Conservation (phyloP, 2,797 vertebrate species). For the Leuciscus waleckii region DNA sequence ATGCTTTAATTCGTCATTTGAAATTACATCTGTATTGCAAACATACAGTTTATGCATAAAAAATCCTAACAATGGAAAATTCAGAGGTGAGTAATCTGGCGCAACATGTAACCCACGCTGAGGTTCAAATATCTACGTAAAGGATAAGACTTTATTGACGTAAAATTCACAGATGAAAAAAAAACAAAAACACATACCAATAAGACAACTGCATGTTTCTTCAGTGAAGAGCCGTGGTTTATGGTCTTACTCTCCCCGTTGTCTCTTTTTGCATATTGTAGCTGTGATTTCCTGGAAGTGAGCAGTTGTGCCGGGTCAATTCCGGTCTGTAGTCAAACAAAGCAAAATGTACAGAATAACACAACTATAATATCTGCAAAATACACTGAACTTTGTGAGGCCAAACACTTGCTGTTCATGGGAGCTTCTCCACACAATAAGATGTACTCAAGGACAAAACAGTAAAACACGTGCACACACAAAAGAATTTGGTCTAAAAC, state of each 20-base stretch:
- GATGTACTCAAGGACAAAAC: background rate
- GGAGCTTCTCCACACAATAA: background rate
- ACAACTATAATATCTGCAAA: background rate
- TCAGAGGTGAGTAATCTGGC: background rate
- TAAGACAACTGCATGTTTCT: conserved; percentile 73
- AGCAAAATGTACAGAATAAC: conserved; percentile 2
- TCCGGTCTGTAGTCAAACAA: conserved; percentile 80
- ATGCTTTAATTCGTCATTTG: background rate
- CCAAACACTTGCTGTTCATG: conserved; percentile 1
- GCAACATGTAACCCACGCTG: background rate
- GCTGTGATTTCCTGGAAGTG: conserved; percentile 75
- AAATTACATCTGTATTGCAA: background rate
- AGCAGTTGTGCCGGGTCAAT: conserved; percentile 83
- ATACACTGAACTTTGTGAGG: background rate
- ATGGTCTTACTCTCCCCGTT: conserved; percentile 54
- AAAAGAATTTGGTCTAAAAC: background rate
- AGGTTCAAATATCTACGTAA: background rate
- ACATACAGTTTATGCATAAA: background rate
- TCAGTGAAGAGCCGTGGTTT: conserved; percentile 53
- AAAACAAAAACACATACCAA: conserved; percentile 69
- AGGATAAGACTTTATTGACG: background rate
- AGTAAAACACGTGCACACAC: background rate
- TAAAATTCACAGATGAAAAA: background rate
- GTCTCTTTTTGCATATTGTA: conserved; percentile 75
- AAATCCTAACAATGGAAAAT: background rate